Evolutionary conservation across 1,140 invertebrate genomes (phyloP), one percentile per base, ranked within the genome.

Genomic region (Panonychus citri): DNA sequence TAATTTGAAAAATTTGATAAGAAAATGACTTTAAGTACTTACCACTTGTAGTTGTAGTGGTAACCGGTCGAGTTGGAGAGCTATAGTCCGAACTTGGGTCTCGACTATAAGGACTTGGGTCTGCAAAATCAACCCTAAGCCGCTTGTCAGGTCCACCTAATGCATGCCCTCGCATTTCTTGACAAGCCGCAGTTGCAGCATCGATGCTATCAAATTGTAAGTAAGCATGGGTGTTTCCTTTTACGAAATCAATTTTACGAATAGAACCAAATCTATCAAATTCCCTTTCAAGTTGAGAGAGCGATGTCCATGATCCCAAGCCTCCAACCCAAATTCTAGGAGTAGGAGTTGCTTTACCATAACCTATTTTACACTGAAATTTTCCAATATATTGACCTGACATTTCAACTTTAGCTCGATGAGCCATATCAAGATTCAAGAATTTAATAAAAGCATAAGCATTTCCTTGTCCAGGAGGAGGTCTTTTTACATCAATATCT

Each of bases 201-300:
- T 96, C 89, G 62, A 94, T 87, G 0, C 85, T 93, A 67, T 96
- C 90, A 73, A 94, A 96, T 51, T 90, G 73, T 65, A 96, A 93
- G 66, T 91, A 95, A 10, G 88, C 89, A 71, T 85, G 81, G 54
- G 78, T 82, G 65, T 95, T 88, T 3, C 86, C 86, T 71, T 91
- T 91, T n/a, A 81, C 78, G 71, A 90, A 94, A 66, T 97, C 90
- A 63, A 97, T 94, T 68, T 93, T 93, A 65, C 94, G 87, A 58
- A 98, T 96, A 0, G 86, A 88, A n/a, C 93, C 93, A 74, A 96
- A 98, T 56, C 91, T 73, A 70, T 97, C 91, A 73, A 98, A 97
- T 72, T 97, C 93, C 34, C n/a, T 75, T 68, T 94, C 88, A 17
- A 98, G 67, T 61, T 88, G 83, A 1, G 82, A 78, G 12, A 88